Conservation (phyloP, 2,113 vertebrate genomes). For the Microtus oregoni region DNA sequence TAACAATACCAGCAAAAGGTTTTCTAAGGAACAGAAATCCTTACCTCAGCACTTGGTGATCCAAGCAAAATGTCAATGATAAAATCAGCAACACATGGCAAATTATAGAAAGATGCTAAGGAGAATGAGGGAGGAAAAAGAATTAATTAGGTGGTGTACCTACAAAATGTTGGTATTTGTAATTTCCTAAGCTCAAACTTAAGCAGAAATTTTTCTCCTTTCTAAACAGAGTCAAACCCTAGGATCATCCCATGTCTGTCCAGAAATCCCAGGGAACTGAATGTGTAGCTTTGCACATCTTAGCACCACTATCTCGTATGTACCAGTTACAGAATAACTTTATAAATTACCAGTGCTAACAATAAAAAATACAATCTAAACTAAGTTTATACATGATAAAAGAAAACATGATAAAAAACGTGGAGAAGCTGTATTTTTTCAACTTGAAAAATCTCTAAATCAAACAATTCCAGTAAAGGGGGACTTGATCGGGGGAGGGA, state of each 20-base stretch:
- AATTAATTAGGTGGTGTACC: slow-evolving; percentile 1
- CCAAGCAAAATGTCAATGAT: slow-evolving; percentile 98
- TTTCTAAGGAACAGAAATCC: slow-evolving; percentile 14
- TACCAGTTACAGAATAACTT: neutral
- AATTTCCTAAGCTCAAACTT: slow-evolving; percentile 35
- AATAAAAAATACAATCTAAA: neutral
- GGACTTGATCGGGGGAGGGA: too few species aligned
- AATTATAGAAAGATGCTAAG: slow-evolving; percentile 96
- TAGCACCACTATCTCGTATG: neutral
- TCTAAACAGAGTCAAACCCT: neutral
- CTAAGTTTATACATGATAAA: neutral
- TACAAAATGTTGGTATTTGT: neutral
- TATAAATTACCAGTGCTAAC: neutral
- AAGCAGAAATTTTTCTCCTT: slow-evolving; percentile 8
- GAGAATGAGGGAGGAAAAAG: slow-evolving; percentile 19
- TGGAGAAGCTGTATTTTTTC: neutral
- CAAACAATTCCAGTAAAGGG: neutral
- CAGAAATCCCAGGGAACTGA: neutral
- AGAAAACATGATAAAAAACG: neutral
- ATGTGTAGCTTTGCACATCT: neutral
- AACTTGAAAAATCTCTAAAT: neutral
- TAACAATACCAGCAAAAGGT: neutral
- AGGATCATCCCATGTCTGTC: neutral
- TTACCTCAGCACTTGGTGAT: slow-evolving; percentile 97
- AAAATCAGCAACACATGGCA: slow-evolving; percentile 97